Base-by-base conservation (phyloP, 2,888 invertebrate species). In the Agrenia bidenticulata region DNA sequence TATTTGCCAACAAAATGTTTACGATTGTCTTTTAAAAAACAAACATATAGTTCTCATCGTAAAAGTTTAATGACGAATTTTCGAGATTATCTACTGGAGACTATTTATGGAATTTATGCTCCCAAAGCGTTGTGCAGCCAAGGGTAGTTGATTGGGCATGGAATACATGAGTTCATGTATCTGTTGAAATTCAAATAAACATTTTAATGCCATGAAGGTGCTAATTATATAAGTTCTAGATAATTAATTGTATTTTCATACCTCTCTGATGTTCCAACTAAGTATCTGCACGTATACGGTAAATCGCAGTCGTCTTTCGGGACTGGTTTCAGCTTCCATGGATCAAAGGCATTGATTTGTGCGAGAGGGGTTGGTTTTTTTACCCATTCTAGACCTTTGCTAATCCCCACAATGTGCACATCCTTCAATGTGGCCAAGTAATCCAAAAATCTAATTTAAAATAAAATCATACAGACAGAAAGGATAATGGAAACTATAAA, bases 51-150 rank as follows among this genome's bases (percentile, higher is more conserved):
- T 45, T 21, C 4, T 45, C 15, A 45, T 4, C 45, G 5, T n/a
- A 15, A 15, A 32, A 11, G n/a, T n/a, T n/a, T 11, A 32, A 32
- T 32, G 4, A 32, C 21, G 5, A 21, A 9, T 45, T 9, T 4
- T 45, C 4, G 21, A n/a, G n/a, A n/a, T n/a, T 45, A 9, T 45
- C 21, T 45, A 45, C 4, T 19, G 15, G 45, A 45, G 9, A 45
- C 4, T 45, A 9, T 32, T 4, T 7, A 32, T 4, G 11, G 4
- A 32, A 32, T 19, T 21, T 51, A 32, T 24, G 2, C 5, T 68
- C 84, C 85, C 0, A 84, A 76, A 37, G 84, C 84, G 77, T 86
- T 85, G 42, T 81, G 80, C 0, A 84, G 57, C 85, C 86, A 86
- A 0, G 86, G 86, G 76, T 84, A 85, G 0, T 75, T 77, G 1